These are phyloP conservation scores for Lasioglossum lativentre DNA, from an alignment of 2,888 invertebrate species.

Conservation along the genomic window DNA sequence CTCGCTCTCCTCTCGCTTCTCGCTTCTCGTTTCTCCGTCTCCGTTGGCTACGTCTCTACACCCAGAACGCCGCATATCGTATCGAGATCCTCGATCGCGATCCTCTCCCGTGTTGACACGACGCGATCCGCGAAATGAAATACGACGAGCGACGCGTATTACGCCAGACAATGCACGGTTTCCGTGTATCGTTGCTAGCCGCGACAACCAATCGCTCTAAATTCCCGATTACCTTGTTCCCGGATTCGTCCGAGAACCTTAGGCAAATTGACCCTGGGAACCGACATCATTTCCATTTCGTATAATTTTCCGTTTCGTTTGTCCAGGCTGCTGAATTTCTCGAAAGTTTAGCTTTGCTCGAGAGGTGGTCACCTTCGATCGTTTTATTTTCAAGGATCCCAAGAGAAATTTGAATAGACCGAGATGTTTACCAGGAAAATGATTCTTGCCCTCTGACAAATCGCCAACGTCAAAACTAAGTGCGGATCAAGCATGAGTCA, in stretches of 20 bases:
- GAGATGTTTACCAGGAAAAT: neutral
- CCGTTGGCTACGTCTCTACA: constrained; percentile 68
- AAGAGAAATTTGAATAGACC: neutral
- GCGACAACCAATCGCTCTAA: constrained; percentile 5
- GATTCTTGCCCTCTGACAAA: neutral
- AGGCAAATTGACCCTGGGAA: neutral
- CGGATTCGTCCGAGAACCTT: neutral
- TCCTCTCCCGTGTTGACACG: constrained; percentile 57
- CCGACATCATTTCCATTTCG: neutral
- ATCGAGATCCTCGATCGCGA: constrained; percentile 62
- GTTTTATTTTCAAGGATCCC: neutral
- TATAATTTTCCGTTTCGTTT: neutral
- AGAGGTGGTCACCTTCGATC: neutral
- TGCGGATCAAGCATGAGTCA: constrained; percentile 25
- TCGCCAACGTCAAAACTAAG: neutral
- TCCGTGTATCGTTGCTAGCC: neutral
- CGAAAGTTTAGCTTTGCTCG: neutral
- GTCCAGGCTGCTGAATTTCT: neutral
- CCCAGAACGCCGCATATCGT: constrained; percentile 49
- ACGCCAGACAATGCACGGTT: constrained; percentile 32
- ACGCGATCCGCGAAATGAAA: constrained; percentile 42
- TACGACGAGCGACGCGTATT: constrained; percentile 70
- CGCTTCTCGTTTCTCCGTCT: constrained; percentile 48
- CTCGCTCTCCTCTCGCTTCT: neutral
- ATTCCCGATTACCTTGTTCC: neutral